A percentile compares a stretch with the other conserved stretches of the same genome.
phyloP scores from a whole-genome alignment of 2,797 vertebrate species.

The Micrastur ruficollis region DNA sequence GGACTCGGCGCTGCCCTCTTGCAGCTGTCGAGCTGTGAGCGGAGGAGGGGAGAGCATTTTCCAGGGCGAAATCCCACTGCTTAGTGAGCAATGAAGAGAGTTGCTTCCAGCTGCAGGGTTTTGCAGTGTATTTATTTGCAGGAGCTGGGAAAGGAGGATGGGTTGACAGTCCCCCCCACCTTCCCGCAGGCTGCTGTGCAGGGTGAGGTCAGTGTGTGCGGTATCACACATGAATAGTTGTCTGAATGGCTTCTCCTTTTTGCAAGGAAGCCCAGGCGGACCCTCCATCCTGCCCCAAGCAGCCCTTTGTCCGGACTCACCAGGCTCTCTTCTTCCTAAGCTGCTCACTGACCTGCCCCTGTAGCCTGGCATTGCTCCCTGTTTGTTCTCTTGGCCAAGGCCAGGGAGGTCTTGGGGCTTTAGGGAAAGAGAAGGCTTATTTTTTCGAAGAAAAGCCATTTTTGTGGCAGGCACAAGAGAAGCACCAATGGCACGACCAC shows the following conservation, averaged over 20 bases:
- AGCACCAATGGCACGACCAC: neutral
- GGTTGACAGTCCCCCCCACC: too few species aligned
- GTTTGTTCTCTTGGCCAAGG: neutral
- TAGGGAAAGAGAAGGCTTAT: neutral
- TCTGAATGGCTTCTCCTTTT: neutral
- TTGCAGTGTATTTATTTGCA: neutral
- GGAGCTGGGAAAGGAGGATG: neutral
- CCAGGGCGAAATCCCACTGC: neutral
- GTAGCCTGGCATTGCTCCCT: neutral
- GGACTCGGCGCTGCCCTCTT: neutral
- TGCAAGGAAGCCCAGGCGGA: neutral
- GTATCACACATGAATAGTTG: neutral
- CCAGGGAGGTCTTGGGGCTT: neutral
- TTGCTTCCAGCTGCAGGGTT: neutral
- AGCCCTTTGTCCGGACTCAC: neutral
- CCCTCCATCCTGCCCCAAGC: neutral
- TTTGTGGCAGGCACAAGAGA: neutral
- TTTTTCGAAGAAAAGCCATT: neutral
- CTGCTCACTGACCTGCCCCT: neutral
- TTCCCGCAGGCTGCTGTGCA: neutral
- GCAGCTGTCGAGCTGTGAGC: neutral
- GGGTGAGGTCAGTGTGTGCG: neutral
- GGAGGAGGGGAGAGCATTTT: neutral
- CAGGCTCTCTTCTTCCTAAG: neutral
- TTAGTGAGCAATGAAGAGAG: neutral